Base-by-base conservation (phyloP, 1,140 invertebrate species). In the Magallana ariakensis region DNA sequence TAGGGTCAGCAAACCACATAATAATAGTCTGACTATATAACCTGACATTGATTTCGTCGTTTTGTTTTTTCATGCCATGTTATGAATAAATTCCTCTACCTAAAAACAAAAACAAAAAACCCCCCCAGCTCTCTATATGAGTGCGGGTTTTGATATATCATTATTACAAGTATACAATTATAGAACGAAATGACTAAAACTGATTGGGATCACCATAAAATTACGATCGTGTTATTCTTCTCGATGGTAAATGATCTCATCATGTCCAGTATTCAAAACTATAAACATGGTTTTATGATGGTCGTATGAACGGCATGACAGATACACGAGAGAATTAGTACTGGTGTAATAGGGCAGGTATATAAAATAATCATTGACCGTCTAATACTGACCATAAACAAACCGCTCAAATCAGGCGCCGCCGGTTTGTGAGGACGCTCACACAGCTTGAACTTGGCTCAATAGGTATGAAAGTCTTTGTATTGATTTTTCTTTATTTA, bases 291-390 rank as follows among this genome's bases (percentile, higher is more conserved):
- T 75, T 75, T 75, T 75, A 75, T 75, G 22, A 26, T 75, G 22
- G 66, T 26, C 11, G 66, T 75, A 75, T 75, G 66, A 26, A 19
- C 66, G 13, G 33, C 13, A 10, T 75, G 66, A 75, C 66, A 75
- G 66, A 22, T 75, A 75, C 66, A 75, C 22, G 66, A 22, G 66
- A 19, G 26, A 75, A 26, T 75, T 75, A 75, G 66, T 75, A 75
- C 19, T 11, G 66, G 19, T 26, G 22, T 75, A 75, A 75, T 75
- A 75, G 66, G 66, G 19, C 22, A 75, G 66, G 22, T 75, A 75
- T 75, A 75, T 26, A 75, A 60, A 60, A 11, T 60, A 60, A 60
- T 60, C 58, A 60, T 60, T 16, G 19, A 19, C 8, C 15, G 11
- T 13, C 66, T 75, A 75, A 13, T 19, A 19, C 22, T 8, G 10